Base-by-base conservation (phyloP, 2,888 invertebrate genomes). In the Lithophane socia region DNA sequence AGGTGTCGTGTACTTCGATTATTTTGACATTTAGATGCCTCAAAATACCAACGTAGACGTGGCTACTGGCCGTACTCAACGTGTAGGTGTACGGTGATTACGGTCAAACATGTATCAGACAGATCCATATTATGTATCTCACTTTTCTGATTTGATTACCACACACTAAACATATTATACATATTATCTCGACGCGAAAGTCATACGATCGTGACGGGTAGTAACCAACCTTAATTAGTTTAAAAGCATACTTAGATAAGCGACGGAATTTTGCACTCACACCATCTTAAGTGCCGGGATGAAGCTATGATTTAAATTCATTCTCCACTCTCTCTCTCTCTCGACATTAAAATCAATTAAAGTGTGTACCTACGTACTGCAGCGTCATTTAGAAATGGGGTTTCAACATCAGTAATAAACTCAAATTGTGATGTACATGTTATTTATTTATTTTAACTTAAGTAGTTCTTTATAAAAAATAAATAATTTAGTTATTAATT, bases 401-500 rank as follows among this genome's bases (percentile, higher is more conserved):
- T 56, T 73, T 60, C 37, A 61, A 68, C 9, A 61, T 21, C 21
- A 75, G 64, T 67, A 64, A 77, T 24, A 49, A 61, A 73, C 47
- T 49, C 64, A 61, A n/a, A 42, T 72, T 64, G 52, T 83, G 83
- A 76, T 63, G 49, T 82, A 75, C 58, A 79, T 70, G 12, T 69
- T 80, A 77, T 86, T 87, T 84, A 85, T 85, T 87, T 81, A 83
- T 84, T 5, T 37, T 84, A 75, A 85, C 88, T 88, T 88, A 84
- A 78, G 73, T 83, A 74, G 75, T 78, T 79, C 86, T 81, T 88
- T 87, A 84, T 86, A 84, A 83, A 88, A 86, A 90, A 88, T 84
- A 80, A 88, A 89, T 91, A 90, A 88, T 89, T 87, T 90, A 90
- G 82, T 77, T 78, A 80, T 85, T 84, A 85, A 81, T 84, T 86